These are phyloP conservation scores for Elymnias hypermnestra DNA, from an alignment of 1,140 invertebrate genomes.

Conservation along the genomic window DNA sequence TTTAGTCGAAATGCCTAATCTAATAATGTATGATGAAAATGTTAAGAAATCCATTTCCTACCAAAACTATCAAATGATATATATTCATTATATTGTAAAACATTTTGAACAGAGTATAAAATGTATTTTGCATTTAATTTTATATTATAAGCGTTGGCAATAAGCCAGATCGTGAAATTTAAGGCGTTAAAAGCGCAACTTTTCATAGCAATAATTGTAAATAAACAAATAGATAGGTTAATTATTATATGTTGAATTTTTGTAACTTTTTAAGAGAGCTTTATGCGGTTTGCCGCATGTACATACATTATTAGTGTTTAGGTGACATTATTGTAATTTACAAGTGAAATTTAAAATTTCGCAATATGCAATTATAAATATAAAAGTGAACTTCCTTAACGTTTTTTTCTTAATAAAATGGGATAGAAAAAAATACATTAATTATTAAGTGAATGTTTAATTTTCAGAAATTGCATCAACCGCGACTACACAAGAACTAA, in stretches of 20 bases:
- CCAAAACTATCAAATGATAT: no score
- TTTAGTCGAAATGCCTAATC: no score
- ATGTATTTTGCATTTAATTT: conserved; percentile 15
- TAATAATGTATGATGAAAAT: no score
- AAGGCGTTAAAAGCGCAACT: conserved; percentile 64
- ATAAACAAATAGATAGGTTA: conserved; percentile 71
- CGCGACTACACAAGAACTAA: no score
- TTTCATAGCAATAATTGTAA: conserved; percentile 73
- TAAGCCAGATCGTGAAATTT: conserved; percentile 47
- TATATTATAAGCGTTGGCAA: conserved; percentile 37
- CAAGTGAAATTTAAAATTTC: conserved; percentile 70
- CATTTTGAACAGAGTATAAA: conserved; percentile 22
- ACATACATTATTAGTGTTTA: conserved; percentile 50
- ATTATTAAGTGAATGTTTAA: no score
- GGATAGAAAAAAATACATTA: no score
- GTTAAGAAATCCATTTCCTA: no score
- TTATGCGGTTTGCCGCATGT: conserved; percentile 66
- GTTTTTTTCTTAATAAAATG: no score
- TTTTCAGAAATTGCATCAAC: no score
- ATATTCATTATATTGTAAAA: conserved; percentile 11
- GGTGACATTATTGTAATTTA: conserved; percentile 24
- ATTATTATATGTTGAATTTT: conserved; percentile 70
- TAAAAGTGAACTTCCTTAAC: conserved; percentile 22
- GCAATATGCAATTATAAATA: conserved; percentile 22
- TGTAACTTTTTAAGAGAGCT: conserved; percentile 74